Conservation (phyloP, 2,113 vertebrate species). For the Galeopterus variegatus region DNA sequence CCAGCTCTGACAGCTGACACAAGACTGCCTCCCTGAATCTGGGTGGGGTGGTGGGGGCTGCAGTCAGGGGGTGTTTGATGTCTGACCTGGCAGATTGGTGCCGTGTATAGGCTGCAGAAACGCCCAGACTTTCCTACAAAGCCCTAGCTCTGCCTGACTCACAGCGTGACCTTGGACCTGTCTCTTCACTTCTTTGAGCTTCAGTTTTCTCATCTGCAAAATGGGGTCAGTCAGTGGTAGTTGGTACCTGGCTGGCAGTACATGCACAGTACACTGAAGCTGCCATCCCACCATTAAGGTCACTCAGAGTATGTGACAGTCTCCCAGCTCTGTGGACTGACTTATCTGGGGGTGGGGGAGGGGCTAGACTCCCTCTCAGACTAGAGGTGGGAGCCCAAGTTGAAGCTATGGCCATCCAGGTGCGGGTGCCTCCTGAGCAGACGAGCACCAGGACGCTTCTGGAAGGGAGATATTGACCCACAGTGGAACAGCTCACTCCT, state of each 20-base stretch:
- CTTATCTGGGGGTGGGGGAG: too few species aligned
- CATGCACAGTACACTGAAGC: fast-evolving
- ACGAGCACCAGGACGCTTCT: background rate
- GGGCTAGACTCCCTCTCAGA: too few species aligned
- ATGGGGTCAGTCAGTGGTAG: background rate
- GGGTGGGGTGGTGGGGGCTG: background rate
- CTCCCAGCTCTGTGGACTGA: background rate
- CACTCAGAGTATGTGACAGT: too few species aligned
- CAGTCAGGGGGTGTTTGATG: background rate
- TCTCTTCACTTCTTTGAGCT: background rate
- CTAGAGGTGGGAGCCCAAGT: background rate
- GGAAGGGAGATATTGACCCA: background rate
- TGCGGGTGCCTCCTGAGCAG: background rate
- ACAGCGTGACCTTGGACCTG: background rate
- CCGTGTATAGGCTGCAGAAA: background rate
- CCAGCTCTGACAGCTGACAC: background rate
- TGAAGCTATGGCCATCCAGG: background rate
- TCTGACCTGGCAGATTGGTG: background rate
- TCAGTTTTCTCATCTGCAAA: background rate
- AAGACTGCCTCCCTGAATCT: background rate
- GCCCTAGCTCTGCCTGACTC: background rate
- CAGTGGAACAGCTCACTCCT: background rate
- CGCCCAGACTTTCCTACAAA: background rate
- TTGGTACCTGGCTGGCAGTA: background rate
- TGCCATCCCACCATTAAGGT: fast-evolving